Evolutionary conservation across 1,140 invertebrate genomes (phyloP), one percentile per base, ranked within the genome.

Genomic region (Agraylea sexmaculata): DNA sequence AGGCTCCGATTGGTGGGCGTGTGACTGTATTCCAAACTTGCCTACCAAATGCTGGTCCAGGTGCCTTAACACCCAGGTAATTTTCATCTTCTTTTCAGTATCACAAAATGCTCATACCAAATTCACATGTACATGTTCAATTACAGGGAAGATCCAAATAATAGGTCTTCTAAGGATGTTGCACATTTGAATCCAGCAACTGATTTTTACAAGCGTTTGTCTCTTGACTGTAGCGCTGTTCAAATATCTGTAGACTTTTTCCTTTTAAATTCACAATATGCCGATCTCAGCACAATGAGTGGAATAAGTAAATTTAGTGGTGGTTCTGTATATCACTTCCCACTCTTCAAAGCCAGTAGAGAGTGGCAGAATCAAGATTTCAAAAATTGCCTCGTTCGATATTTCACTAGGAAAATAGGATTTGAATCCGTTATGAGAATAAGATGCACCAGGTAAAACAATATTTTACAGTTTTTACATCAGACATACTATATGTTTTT

Each of bases 351-450:
- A 55, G 70, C 71, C 32, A 69, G 75, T 21, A 82, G 84, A 48
- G 64, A 71, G 7, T 68, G 77, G 41, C 73, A 84, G 53, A 71
- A 77, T 1, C 78, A 84, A 32, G 74, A 76, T 33, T 83, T 96
- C 42, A 77, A 83, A 23, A 70, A 75, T 41, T 80, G 79, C 59
- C 68, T 99, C 1, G 74, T 80, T 18, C 71, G 95, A 31, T 99
- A 99, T 67, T 66, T 99, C 2, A 87, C 85, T 0, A 73, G 96
- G 44, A 98, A 97, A 67, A 94, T 99, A 50, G 95, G 96, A 22
- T 97, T 99, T 60, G 96, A 99, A 64, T 88, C 96, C 25, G 95
- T 99, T 1, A 93, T 99, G 89, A 74, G 96, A 55, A 82, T 99
- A 40, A 73, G 95, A 4, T 98, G 91, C 58, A 93, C 91, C 6